phyloP scores from a whole-genome alignment of 2,113 vertebrate species.

The Bubo bubo region DNA sequence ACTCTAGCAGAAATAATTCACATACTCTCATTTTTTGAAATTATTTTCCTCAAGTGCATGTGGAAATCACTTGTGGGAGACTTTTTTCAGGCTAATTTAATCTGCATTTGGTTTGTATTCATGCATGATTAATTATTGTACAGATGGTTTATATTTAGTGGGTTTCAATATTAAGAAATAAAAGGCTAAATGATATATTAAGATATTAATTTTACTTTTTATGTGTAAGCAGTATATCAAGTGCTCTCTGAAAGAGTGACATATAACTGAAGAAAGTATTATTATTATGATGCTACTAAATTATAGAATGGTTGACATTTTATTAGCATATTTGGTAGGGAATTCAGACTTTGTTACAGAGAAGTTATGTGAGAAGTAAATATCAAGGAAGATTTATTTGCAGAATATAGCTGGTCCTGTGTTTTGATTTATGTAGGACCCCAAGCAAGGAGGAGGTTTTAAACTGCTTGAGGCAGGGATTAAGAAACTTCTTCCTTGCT shows the following conservation, averaged over 20 bases:
- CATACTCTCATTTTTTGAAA: not conserved
- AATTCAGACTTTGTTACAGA: slow-evolving; percentile 32
- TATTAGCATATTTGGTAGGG: not conserved
- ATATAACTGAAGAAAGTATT: not conserved
- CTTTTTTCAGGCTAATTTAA: not conserved
- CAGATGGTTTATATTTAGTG: slow-evolving; percentile 11
- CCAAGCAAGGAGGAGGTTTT: slow-evolving; percentile 7
- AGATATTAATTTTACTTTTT: not conserved
- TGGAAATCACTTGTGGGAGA: not conserved
- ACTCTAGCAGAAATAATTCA: not conserved
- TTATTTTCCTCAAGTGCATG: not conserved
- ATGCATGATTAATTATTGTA: not conserved
- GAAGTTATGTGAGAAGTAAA: slow-evolving; percentile 28
- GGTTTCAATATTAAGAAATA: not conserved
- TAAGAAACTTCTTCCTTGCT: slow-evolving; percentile 38
- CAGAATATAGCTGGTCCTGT: not conserved
- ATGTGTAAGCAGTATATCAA: not conserved
- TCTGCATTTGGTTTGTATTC: not conserved
- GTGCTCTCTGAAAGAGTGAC: not conserved
- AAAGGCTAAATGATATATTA: not conserved
- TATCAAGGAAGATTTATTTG: slow-evolving; percentile 50
- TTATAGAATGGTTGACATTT: not conserved
- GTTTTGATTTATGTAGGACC: slow-evolving; percentile 50
- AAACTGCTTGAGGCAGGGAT: slow-evolving; percentile 39
- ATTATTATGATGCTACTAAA: not conserved